These are phyloP conservation scores for Oxystoma pomonae DNA, from an alignment of 2,888 invertebrate genomes.

Conservation along the genomic window DNA sequence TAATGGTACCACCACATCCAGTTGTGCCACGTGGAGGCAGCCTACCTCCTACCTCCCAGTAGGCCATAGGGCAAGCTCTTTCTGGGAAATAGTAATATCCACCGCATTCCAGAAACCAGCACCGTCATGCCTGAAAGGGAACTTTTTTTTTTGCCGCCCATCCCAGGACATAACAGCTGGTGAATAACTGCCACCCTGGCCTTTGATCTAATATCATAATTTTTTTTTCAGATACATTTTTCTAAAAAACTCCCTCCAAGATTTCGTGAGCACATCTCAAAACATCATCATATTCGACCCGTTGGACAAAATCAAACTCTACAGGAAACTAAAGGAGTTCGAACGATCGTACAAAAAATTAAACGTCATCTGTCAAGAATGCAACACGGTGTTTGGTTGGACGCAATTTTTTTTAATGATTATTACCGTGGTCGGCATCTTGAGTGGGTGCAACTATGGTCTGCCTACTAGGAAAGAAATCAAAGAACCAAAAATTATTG, in stretches of 20 bases:
- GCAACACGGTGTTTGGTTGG: conserved; percentile 20
- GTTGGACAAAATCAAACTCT: neutral
- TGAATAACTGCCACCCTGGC: too few relatives aligned
- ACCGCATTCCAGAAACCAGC: too few relatives aligned
- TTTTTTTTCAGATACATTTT: conserved; percentile 13
- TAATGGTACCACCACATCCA: too few relatives aligned
- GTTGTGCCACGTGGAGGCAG: too few relatives aligned
- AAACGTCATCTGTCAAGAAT: conserved; percentile 20
- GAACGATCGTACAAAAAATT: conserved; percentile 17
- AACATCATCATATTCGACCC: neutral
- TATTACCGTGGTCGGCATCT: conserved; percentile 21
- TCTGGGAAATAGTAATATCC: too few relatives aligned
- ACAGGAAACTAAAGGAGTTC: conserved; percentile 17
- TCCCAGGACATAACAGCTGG: too few relatives aligned
- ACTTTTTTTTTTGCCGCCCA: too few relatives aligned
- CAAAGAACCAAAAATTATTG: conserved; percentile 10
- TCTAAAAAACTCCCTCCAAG: conserved; percentile 8
- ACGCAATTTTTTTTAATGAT: conserved; percentile 21
- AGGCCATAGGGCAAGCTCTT: too few relatives aligned
- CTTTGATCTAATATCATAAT: too few relatives aligned
- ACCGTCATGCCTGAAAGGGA: too few relatives aligned
- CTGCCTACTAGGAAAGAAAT: conserved; percentile 11
- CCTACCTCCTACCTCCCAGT: too few relatives aligned
- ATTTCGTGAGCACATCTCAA: neutral
- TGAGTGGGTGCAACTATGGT: conserved; percentile 21